These are phyloP conservation scores for Ceratina calcarata DNA, from an alignment of 1,140 invertebrate genomes.

Conservation along the genomic window DNA sequence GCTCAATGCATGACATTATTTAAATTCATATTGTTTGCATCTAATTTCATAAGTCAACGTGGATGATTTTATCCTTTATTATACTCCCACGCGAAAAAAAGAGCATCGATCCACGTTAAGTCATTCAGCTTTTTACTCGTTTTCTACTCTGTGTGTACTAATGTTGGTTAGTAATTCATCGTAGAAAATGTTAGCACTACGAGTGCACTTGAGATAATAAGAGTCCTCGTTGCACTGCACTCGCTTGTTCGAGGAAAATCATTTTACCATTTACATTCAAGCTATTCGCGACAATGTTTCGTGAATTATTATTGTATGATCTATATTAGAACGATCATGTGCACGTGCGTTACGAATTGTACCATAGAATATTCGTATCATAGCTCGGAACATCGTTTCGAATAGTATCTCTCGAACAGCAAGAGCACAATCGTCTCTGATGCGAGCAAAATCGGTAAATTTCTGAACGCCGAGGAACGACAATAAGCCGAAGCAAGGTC, in stretches of 20 bases:
- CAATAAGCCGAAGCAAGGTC: neutral
- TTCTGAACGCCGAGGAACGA: constrained; percentile 12
- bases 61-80: neutral
- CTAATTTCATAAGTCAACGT: neutral
- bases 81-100: constrained; percentile 9
- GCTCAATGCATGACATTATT: no score
- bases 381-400: no score
- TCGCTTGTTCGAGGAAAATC: neutral
- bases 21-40: no score
- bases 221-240: neutral
- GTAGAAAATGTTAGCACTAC: neutral
- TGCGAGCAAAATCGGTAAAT: neutral
- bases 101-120: constrained; percentile 5
- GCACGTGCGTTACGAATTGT: no score
- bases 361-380: no score
- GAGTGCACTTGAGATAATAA: neutral
- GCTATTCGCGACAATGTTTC: no score
- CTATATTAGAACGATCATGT: no score
- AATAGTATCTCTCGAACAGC: no score
- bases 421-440: neutral
- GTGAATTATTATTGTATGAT: no score
- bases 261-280: no score
- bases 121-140: neutral
- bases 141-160: neutral
- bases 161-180: neutral